Evolutionary conservation across 1,140 invertebrate species (phyloP), one percentile per base, ranked within the genome.

Genomic region (Tetramorium simillimum): DNA sequence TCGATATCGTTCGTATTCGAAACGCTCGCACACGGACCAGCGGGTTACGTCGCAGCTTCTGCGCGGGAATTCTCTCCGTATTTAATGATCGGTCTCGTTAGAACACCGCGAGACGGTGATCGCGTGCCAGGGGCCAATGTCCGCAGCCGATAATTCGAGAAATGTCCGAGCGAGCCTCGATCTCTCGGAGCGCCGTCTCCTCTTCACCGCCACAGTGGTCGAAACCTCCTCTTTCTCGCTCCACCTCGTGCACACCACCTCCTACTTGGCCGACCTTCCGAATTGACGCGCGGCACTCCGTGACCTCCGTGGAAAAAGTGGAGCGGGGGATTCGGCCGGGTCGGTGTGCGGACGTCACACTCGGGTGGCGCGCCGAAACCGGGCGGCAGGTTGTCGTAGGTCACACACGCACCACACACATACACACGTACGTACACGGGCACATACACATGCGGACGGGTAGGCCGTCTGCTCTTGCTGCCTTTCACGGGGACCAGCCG

Each of bases 301-400:
- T 84, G 80, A 84, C 80, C 80, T 84, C 80, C n/a, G 69, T 10
- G 80, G 80, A 60, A 73, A 75, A 84, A 84, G 80, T 84, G 56
- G 80, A 84, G 28, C 80, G 69, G 72, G 80, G 69, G 80, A 62
- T 73, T 84, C 56, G 80, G 62, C 82, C 82, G 73, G 82, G 82
- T 85, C 58, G 82, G 80, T 60, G 70, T 60, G 58, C 53, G 63
- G 1, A 49, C 69, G 84, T 86, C 85, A 62, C 67, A 70, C 56
- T 33, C 24, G 62, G 70, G 63, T 67, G 58, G 56, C 58, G 73
- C 28, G 51, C 78, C 88, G 78, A 85, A 69, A 69, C 46, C 86
- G 33, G 40, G 69, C 37, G 70, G 77, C 88, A 89, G 85, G 85
- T 89, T 89, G 89, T 84, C 88, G 88, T 90, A 90, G 89, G 89